phyloP scores from a whole-genome alignment of 2,113 vertebrate genomes.

The Passer domesticus region DNA sequence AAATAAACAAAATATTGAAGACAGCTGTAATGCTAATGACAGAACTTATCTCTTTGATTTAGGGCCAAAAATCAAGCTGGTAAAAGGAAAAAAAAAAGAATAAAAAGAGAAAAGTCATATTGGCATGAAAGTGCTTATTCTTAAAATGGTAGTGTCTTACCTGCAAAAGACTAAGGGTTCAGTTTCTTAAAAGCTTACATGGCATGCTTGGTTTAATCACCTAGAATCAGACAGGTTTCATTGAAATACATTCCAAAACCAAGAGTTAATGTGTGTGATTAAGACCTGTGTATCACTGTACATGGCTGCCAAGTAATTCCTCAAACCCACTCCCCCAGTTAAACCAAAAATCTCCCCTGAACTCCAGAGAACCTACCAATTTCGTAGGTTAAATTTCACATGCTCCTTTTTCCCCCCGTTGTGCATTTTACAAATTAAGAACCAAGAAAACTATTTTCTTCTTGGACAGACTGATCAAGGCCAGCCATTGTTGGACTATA shows the following conservation, averaged over 20 bases:
- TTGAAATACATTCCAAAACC: not conserved
- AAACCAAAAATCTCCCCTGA: not conserved
- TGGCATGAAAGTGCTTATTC: not conserved
- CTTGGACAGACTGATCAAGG: not conserved
- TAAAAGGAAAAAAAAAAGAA: not conserved
- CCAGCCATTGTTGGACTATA: not conserved
- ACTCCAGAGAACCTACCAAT: not conserved
- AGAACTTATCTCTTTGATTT: not conserved
- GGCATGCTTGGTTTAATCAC: not conserved
- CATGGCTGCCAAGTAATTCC: not conserved
- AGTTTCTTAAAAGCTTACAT: not conserved
- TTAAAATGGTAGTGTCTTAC: not conserved
- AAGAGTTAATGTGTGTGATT: not conserved
- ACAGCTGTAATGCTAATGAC: not conserved
- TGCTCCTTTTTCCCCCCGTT: not conserved
- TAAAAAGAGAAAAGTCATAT: not conserved
- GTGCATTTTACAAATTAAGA: not conserved
- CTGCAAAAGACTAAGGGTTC: not conserved
- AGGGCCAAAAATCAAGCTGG: not conserved
- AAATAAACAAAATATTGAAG: constrained; percentile 20
- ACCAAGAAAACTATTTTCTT: not conserved
- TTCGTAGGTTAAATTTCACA: not conserved
- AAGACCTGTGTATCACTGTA: not conserved
- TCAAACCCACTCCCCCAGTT: not conserved
- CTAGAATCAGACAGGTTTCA: not conserved